Evolutionary conservation across 2,888 invertebrate genomes (phyloP), one percentile per base, ranked within the genome.

Genomic region (Amiota minor): DNA sequence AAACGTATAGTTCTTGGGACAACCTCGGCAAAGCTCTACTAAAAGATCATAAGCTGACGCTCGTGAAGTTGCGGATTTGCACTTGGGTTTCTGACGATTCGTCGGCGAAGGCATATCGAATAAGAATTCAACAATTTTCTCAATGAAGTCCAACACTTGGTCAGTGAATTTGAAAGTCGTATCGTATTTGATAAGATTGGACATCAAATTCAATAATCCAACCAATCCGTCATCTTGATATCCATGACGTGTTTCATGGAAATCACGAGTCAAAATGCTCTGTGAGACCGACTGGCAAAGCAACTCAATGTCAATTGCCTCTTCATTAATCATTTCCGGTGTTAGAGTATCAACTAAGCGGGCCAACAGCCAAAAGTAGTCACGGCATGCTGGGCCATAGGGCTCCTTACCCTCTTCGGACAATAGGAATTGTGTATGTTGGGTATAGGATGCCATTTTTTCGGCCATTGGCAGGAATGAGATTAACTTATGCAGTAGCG

Each of bases 331-430:
- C 81, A 94, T 92, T 76, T 96, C 96, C 73, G 94, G 94, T 0
- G 95, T 95, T 46, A 97, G 88, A 1, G 95, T 95, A 84, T 98
- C 98, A 0, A 98, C 95, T 18, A 98, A 91, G 49, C 97, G 92
- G 78, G 97, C 96, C 14, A 97, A 92, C 4, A 98, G 91, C 97
- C 97, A 97, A 89, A 98, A 98, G 89, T 97, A 98, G 88, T 98
- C 98, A 9, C 97, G 91, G 87, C 97, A 98, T 1, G 97, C 97
- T 0, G 97, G 97, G 0, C 97, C 98, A 87, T 97, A 97, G 0
- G 97, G 96, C 86, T 97, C 97, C 87, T 98, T 97, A n/a, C 96
- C 96, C 70, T 89, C 89, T 62, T 89, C 89, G 9, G 88, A 88
- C 1, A 89, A 77, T 76, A 89, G 76, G 45, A 88, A 89, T 74